Conservation (phyloP, 2,888 invertebrate genomes). For the Parnassius apollo region DNA sequence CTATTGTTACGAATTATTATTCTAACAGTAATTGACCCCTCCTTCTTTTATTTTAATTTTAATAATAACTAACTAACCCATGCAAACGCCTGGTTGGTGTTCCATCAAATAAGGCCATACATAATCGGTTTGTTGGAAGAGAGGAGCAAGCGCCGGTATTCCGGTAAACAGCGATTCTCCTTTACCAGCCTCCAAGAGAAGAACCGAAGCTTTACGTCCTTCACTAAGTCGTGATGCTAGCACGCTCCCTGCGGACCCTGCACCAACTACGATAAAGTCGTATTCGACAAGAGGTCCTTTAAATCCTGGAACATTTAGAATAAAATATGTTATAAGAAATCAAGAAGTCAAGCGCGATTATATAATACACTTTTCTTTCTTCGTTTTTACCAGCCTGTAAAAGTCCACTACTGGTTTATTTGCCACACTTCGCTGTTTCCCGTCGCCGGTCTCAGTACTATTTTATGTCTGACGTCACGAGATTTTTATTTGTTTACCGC, state of each 20-base stretch:
- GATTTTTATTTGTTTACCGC: too few species aligned
- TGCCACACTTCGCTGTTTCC: too few species aligned
- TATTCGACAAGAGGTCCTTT: constrained; percentile 62
- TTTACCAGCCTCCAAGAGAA: constrained; percentile 73
- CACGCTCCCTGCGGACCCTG: constrained; percentile 79
- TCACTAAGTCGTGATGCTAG: constrained; percentile 75
- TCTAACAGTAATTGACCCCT: neutral
- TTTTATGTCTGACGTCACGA: too few species aligned
- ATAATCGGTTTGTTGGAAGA: constrained; percentile 64
- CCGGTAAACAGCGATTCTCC: constrained; percentile 68
- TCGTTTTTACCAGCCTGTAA: too few species aligned
- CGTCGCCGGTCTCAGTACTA: too few species aligned
- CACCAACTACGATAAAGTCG: constrained; percentile 77
- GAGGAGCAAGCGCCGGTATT: constrained; percentile 66
- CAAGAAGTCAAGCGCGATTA: too few species aligned
- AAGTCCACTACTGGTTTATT: too few species aligned
- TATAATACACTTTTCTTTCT: too few species aligned
- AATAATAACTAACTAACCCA: constrained; percentile 48
- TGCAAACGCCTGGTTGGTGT: constrained; percentile 75
- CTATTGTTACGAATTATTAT: neutral
- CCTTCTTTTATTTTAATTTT: too few species aligned
- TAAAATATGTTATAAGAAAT: too few species aligned
- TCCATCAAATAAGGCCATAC: constrained; percentile 81
- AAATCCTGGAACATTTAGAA: constrained; percentile 47
- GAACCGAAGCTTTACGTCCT: constrained; percentile 64